Conservation (phyloP, 2,888 invertebrate genomes). For the Chelonus formosanus region DNA sequence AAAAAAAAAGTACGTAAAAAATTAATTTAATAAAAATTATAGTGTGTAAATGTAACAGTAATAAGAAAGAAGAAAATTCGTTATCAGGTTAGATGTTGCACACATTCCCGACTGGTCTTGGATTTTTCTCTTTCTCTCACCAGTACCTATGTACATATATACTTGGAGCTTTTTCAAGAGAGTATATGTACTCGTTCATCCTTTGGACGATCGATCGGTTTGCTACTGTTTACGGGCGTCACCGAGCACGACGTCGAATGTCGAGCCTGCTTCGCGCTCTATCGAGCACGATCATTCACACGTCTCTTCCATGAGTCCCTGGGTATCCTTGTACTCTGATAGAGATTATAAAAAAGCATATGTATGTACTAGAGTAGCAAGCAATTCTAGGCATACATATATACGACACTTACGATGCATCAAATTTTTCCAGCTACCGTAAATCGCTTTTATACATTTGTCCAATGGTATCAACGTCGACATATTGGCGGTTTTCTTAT, state of each 20-base stretch:
- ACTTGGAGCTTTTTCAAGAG: not conserved
- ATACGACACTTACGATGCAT: constrained; percentile 74
- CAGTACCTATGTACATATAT: not conserved
- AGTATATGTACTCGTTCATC: constrained; percentile 22
- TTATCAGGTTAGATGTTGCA: constrained; percentile 25
- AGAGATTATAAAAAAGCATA: constrained; percentile 1
- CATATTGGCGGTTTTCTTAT: constrained; percentile 40
- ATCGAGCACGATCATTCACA: constrained; percentile 29
- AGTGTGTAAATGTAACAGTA: constrained; percentile 3
- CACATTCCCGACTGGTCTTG: not conserved
- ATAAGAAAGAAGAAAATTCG: constrained; percentile 29
- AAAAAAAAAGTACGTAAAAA: not conserved
- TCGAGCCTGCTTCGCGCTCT: constrained; percentile 34
- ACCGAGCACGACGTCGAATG: constrained; percentile 30
- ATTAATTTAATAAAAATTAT: not conserved
- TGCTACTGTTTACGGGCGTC: constrained; percentile 36
- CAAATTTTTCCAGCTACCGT: constrained; percentile 83
- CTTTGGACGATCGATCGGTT: constrained; percentile 32
- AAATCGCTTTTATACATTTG: constrained; percentile 78
- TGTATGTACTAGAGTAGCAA: not conserved
- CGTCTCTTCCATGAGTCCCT: constrained; percentile 32
- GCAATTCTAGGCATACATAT: no score
- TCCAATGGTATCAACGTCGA: constrained; percentile 67
- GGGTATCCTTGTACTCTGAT: constrained; percentile 12
- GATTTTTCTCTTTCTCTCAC: constrained; percentile 14